Evolutionary conservation across 2,888 invertebrate genomes (phyloP), one percentile per base, ranked within the genome.

Genomic region (Heliconius ismenius): DNA sequence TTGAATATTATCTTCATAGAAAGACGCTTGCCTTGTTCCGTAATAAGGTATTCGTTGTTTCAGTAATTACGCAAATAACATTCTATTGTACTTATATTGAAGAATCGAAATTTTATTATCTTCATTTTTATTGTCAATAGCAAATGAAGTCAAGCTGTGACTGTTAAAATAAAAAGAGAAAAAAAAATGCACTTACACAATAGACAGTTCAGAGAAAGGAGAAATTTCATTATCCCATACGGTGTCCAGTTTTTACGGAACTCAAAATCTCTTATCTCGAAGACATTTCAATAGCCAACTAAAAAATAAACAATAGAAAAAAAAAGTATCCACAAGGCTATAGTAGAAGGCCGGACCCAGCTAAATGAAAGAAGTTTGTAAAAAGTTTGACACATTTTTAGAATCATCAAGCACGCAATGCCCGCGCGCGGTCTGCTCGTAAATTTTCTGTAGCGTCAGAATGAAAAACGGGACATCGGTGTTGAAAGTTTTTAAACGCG

Each of bases 361-460:
- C 88, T 90, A 92, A 93, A 93, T 93, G 92, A 94, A 94, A 92
- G 93, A 93, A 92, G 88, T 92, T 92, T 88, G 91, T 93, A 92
- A 93, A 93, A 93, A 92, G 89, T 93, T 93, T 93, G 94, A 93
- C 94, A 94, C 93, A 93, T 94, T 94, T 94, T 94, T 93, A 92
- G 92, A 92, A 92, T 90, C 93, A 92, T 92, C 93, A 91, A 91
- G 91, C 93, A 90, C 91, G 92, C 91, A 91, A 88, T 90, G 91
- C 89, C 89, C 89, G 89, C 88, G 88, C 89, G 88, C 89, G 90
- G 87, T 83, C 86, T 86, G 92, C 88, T 90, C 91, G 92, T 93
- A 93, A 93, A 93, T 94, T 92, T 90, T 87, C 86, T 87, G 89
- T 88, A 92, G 92, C 92, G 93, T 93, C 93, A 92, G 91, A 90